phyloP scores from a whole-genome alignment of 2,888 invertebrate genomes.

The Alcis repandata region DNA sequence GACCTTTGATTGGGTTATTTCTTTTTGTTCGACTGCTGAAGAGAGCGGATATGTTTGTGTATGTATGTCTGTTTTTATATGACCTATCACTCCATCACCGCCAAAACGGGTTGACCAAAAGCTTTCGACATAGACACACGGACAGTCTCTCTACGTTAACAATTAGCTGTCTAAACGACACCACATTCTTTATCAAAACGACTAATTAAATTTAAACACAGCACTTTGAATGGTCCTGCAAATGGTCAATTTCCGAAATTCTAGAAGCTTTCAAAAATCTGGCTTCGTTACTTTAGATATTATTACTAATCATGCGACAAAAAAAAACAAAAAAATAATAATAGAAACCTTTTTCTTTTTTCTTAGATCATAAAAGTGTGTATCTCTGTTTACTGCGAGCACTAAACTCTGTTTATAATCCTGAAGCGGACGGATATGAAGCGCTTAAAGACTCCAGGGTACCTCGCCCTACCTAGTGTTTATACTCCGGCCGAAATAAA shows the following conservation, averaged over 20 bases:
- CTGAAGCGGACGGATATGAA: constrained; percentile 9
- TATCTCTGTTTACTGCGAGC: constrained; percentile 24
- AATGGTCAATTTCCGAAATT: too few species aligned
- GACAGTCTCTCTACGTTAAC: too few species aligned
- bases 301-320: neutral
- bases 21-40: neutral
- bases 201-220: too few species aligned
- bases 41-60: too few species aligned
- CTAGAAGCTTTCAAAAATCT: too few species aligned
- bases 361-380: constrained; percentile 16
- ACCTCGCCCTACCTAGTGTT: constrained; percentile 13
- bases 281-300: neutral
- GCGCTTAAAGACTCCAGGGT: constrained; percentile 5
- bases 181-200: too few species aligned
- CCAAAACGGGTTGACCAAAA: too few species aligned
- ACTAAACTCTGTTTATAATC: constrained; percentile 27
- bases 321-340: constrained; percentile 8
- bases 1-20: neutral
- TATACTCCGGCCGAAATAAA: constrained; percentile 1
- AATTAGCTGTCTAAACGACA: too few species aligned
- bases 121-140: too few species aligned
- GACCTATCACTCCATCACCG: too few species aligned
- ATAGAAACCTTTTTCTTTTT: constrained; percentile 6
- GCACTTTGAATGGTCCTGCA: too few species aligned
- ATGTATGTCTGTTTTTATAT: too few species aligned